Base-by-base conservation (phyloP, 2,113 vertebrate species). In the Genyomyrus donnyi region DNA sequence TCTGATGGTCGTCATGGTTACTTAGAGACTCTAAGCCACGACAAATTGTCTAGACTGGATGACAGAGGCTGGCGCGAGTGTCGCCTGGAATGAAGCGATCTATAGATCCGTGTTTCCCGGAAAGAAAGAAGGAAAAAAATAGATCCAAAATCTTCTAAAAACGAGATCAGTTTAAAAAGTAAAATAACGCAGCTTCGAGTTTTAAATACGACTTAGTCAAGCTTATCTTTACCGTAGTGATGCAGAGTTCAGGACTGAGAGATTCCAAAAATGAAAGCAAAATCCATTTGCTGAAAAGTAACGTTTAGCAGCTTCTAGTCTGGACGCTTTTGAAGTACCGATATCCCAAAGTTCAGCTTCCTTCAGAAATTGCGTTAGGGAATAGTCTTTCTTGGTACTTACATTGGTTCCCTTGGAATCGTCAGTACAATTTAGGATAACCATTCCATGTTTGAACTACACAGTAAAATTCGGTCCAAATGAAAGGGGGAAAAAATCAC, bases 1-100 rank as follows among this genome's bases (percentile, higher is more conserved):
- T 94, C 94, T 95, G 92, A 94, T 92, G 94, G 97, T 97, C 97
- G 96, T 96, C 97, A 97, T 98, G 96, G 97, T 96, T 96, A 97
- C 97, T 94, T 92, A 93, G 94, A 93, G 95, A 95, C 96, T 95
- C 94, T 94, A 95, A 95, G 94, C 95, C 95, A 95, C 95, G 96
- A 95, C 95, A 94, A 93, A 95, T 94, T 91, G 96, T 97, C 96
- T 96, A 94, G 96, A 94, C 96, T 94, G 93, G 94, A 94, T 96
- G 96, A 96, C 96, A 96, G 95, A 93, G 95, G 95, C 94, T 94
- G 95, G 95, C 93, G 94, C 94, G 94, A 95, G 88, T 87, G 95
- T 93, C 95, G 96, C 96, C 95, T 95, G 95, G 95, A 94, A 94
- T 95, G 95, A 93, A 96, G 94, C 92, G 94, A 94, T 94, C 95